Evolutionary conservation across 1,140 invertebrate genomes (phyloP), one percentile per base, ranked within the genome.

Genomic region (Colletes gigas): DNA sequence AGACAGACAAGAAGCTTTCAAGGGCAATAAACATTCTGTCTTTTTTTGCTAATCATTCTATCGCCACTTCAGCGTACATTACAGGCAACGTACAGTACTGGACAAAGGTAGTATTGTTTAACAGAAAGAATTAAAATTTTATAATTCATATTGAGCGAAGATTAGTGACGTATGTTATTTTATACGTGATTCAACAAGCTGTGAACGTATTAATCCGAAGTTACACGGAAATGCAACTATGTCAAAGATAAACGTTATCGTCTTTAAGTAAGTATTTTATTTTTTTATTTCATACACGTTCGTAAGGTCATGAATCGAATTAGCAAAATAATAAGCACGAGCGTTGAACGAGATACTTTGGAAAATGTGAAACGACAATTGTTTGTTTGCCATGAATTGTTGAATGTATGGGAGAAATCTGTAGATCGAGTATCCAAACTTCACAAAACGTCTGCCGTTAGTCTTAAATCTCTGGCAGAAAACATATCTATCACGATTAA

Each of bases 381-480:
- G 9, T 68, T 75, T 12, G 63, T 82, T 9, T 90, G 90, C 47
- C 52, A 83, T 0, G 71, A 75, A 17, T n/a, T 90, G 17, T 76
- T 92, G 57, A 81, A 83, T 41, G 88, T 90, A 17, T 92, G 91
- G 90, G 19, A 89, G 30, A 85, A 85, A 39, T 89, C 82, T 9
- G 72, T 92, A 52, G 80, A 88, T 59, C 84, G 83, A 5, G 47
- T 91, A 6, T 88, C 89, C 50, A 52, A 57, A 7, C 44, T 88
- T 7, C 39, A 75, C 10, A 77, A 85, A 76, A 62, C 91, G n/a
- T 75, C 84, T 0, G 81, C 86, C 44, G 19, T n/a, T 0, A 67
- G 81, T 19, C 67, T 92, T 6, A 81, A 88, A 75, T 68, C 81
- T 0, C 69, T 91, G 72, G 59, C 86, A 19, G 60, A 55, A 10